Percentiles rank a stretch among this genome's conserved stretches.
phyloP scores from a whole-genome alignment of 2,888 invertebrate genomes.

The Cerastoderma edule region DNA sequence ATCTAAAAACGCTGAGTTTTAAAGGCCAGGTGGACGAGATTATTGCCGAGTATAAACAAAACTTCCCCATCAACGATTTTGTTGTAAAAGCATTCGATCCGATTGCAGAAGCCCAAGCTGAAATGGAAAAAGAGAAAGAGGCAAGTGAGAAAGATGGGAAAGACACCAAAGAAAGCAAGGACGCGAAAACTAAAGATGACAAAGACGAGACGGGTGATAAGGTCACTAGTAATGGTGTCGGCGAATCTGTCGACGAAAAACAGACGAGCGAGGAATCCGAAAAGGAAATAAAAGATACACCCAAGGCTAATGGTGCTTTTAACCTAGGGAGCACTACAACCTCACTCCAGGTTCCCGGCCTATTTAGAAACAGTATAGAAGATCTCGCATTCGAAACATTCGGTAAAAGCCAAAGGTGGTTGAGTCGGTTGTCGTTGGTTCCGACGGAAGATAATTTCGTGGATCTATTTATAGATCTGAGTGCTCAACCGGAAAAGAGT shows the following conservation, averaged over 20 bases:
- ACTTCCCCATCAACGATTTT: constrained; percentile 81
- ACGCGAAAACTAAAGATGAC: too few species aligned
- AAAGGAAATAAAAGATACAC: constrained; percentile 47
- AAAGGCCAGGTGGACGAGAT: constrained; percentile 81
- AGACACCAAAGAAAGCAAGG: constrained; percentile 15
- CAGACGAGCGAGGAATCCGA: constrained; percentile 56
- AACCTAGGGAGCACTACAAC: neutral
- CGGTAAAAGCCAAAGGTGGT: constrained; percentile 36
- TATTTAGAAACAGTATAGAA: constrained; percentile 49
- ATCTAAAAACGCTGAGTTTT: constrained; percentile 81
- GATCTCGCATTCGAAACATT: constrained; percentile 34
- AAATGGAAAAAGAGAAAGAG: constrained; percentile 51
- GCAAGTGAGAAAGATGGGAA: constrained; percentile 17
- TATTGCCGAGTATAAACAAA: constrained; percentile 77
- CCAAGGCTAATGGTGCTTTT: constrained; percentile 33
- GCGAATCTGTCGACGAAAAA: constrained; percentile 35
- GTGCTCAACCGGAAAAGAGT: constrained; percentile 59
- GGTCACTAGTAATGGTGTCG: constrained; percentile 26
- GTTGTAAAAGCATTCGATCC: constrained; percentile 69
- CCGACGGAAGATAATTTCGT: constrained; percentile 68
- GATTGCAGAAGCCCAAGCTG: constrained; percentile 63
- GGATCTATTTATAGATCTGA: constrained; percentile 75
- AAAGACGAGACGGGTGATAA: constrained; percentile 33
- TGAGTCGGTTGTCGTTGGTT: constrained; percentile 45
- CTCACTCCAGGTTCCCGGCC: constrained; percentile 20